phyloP scores from a whole-genome alignment of 2,888 invertebrate species.

The Eristalis pertinax region DNA sequence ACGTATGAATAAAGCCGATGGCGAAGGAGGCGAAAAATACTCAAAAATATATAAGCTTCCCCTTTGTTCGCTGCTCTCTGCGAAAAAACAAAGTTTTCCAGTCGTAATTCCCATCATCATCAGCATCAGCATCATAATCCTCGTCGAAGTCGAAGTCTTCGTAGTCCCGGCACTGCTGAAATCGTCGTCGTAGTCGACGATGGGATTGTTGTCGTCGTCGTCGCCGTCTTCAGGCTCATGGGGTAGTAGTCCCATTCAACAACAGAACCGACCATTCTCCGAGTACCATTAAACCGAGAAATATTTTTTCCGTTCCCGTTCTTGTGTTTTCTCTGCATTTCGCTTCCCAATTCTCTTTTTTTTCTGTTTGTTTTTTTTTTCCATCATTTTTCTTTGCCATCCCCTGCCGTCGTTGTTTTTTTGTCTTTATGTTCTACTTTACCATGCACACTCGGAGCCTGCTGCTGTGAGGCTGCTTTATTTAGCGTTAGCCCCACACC shows the following conservation, averaged over 20 bases:
- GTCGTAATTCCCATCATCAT: slow-evolving; percentile 56
- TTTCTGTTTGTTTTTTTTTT: slow-evolving; percentile 21
- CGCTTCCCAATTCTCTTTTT: background rate
- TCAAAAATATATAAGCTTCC: slow-evolving; percentile 47
- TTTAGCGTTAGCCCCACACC: slow-evolving; percentile 20
- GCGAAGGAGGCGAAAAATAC: slow-evolving; percentile 25
- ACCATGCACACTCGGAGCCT: slow-evolving; percentile 17
- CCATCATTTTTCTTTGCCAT: slow-evolving; percentile 31
- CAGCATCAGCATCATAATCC: slow-evolving; percentile 31
- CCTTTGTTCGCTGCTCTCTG: slow-evolving; percentile 47
- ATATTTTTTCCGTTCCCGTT: slow-evolving; percentile 54
- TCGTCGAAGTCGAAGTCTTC: slow-evolving; percentile 25
- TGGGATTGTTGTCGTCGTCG: background rate
- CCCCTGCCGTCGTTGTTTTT: slow-evolving; percentile 24
- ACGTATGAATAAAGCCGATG: background rate
- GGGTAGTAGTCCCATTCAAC: slow-evolving; percentile 63
- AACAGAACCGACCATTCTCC: slow-evolving; percentile 42
- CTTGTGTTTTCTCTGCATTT: slow-evolving; percentile 12
- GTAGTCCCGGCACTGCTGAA: background rate
- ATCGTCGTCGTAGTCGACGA: background rate
- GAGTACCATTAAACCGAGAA: slow-evolving; percentile 74
- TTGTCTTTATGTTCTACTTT: slow-evolving; percentile 49
- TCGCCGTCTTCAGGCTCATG: slow-evolving; percentile 50
- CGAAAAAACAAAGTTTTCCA: slow-evolving; percentile 51
- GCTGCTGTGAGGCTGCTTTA: slow-evolving; percentile 37